Percentiles rank a stretch among this genome's conserved stretches.
Conservation (phyloP, 1,140 invertebrate genomes). For the Musca domestica region DNA sequence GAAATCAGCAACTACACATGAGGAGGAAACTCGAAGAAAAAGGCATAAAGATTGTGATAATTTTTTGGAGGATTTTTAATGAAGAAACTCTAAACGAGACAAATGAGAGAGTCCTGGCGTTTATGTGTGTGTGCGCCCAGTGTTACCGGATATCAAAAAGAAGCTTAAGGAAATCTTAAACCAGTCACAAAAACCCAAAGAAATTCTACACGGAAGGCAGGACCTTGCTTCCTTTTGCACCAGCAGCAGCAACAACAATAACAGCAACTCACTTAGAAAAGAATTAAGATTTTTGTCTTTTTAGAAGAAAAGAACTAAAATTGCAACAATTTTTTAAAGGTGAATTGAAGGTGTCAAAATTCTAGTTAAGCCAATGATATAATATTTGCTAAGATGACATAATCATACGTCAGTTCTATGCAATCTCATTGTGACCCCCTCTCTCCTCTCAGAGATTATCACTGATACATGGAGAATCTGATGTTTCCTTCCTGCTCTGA, state of each 20-base stretch:
- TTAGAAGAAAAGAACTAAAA: neutral
- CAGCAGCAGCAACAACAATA: neutral
- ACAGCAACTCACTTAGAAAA: neutral
- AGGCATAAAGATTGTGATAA: conserved; percentile 8
- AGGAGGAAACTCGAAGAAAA: neutral
- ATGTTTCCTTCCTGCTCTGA: conserved; percentile 2
- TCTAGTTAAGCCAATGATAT: conserved; percentile 50
- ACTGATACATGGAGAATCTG: neutral
- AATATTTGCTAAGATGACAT: conserved; percentile 31
- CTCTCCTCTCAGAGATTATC: neutral
- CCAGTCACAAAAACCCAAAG: neutral
- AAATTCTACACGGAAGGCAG: neutral
- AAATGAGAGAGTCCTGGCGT: neutral
- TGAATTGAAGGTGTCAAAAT: conserved; percentile 48
- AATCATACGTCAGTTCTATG: neutral
- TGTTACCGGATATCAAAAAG: conserved; percentile 24
- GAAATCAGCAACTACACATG: too few species aligned
- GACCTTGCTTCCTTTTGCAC: neutral
- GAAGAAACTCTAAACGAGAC: conserved; percentile 19
- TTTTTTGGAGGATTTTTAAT: conserved; percentile 10
- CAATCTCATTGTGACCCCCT: neutral
- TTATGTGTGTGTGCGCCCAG: neutral
- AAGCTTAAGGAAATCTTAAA: conserved; percentile 19
- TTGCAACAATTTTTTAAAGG: neutral
- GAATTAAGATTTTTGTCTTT: neutral